phyloP scores from a whole-genome alignment of 2,797 vertebrate genomes.

The Rhinoraja longicauda region DNA sequence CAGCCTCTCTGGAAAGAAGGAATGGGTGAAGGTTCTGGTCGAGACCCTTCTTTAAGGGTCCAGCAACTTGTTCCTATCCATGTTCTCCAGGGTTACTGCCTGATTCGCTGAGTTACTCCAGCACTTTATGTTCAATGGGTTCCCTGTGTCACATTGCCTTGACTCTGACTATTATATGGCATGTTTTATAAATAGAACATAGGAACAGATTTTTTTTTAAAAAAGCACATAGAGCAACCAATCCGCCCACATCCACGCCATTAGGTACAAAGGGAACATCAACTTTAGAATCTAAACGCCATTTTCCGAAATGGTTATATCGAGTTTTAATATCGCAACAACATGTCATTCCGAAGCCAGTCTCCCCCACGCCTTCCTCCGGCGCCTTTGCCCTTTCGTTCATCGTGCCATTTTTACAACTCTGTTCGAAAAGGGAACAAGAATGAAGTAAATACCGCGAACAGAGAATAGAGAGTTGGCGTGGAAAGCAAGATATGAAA shows the following conservation, averaged over 20 bases:
- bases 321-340: not conserved
- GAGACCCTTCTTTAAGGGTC: too few relatives aligned
- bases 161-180: not conserved
- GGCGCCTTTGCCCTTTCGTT: not conserved
- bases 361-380: not conserved
- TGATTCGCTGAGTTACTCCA: too few relatives aligned
- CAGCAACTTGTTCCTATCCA: too few relatives aligned
- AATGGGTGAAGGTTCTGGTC: not conserved
- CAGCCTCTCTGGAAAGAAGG: too few relatives aligned
- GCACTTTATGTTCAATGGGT: too few relatives aligned
- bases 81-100: too few relatives aligned
- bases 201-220: not conserved
- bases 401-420: not conserved
- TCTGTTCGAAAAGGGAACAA: not conserved
- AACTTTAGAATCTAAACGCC: not conserved
- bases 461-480: not conserved
- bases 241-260: not conserved
- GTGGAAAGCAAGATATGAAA: not conserved
- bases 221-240: not conserved
- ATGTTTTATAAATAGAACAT: not conserved
- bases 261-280: conserved; percentile 5
- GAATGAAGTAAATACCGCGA: not conserved
- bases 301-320: conserved; percentile 4
- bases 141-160: not conserved
- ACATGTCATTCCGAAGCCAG: not conserved